Evolutionary conservation across 1,140 invertebrate species (phyloP).

Genomic region (Atta cephalotes): DNA sequence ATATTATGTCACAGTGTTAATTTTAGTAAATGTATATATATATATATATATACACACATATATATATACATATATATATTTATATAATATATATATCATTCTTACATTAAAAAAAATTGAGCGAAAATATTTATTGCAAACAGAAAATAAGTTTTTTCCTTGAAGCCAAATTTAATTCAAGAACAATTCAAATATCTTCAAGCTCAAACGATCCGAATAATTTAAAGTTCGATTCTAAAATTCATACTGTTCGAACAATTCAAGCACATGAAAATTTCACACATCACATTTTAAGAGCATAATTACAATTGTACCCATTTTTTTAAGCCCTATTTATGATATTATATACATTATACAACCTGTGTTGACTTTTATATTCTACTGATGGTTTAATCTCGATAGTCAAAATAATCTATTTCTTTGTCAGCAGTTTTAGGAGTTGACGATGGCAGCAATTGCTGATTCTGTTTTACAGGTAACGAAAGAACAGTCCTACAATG

Average conservation of each 20-base stretch:
- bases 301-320: constrained; percentile 30
- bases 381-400: constrained; percentile 65
- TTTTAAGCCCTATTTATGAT: constrained; percentile 15
- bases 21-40: too few relatives aligned
- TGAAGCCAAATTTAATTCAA: neutral
- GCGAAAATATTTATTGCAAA: neutral
- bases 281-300: constrained; percentile 5
- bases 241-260: neutral
- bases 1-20: too few relatives aligned
- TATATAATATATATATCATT: neutral
- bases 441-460: constrained; percentile 71
- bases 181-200: constrained; percentile 2
- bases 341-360: constrained; percentile 24
- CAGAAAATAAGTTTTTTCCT: neutral
- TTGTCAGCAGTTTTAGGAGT: constrained; percentile 72
- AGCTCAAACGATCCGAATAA: neutral
- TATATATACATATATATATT: too few relatives aligned
- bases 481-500: constrained; percentile 80
- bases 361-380: neutral
- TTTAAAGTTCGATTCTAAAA: neutral
- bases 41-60: too few relatives aligned
- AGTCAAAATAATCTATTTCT: constrained; percentile 81
- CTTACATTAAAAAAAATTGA: neutral
- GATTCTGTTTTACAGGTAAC: constrained; percentile 77
- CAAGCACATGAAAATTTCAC: neutral